Base-by-base conservation (phyloP, 2,888 invertebrate genomes). In the Agriopis aurantiaria region DNA sequence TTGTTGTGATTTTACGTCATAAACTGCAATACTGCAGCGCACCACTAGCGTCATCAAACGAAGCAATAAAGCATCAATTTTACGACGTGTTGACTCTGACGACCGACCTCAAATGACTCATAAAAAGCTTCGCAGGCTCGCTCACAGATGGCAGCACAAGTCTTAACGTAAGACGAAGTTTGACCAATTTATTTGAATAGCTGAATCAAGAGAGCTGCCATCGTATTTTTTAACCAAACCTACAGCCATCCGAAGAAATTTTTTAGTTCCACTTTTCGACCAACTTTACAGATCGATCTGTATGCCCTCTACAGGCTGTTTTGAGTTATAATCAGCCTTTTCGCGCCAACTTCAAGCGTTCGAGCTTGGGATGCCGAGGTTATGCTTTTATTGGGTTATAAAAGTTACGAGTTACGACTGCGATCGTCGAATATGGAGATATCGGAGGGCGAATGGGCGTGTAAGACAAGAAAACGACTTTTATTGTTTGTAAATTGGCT, bases 401-500 rank as follows among this genome's bases (percentile, higher is more conserved):
- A 93, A 94, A 93, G 91, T 94, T 91, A 90, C 90, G 90, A 93
- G 88, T 90, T 88, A 89, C 87, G 86, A 85, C 84, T 87, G 66
- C 84, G 85, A 79, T 84, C 88, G 86, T 89, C 88, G 87, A 92
- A 91, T 92, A 92, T 93, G 91, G 91, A 92, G 91, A 93, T 92
- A 92, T 92, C 88, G 87, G 88, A 88, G 91, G 92, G 92, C 84
- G 90, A 90, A 90, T 89, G 90, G 88, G 91, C 90, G 90, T 89
- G 90, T 91, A 91, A 91, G 91, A 92, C 91, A 90, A 92, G 91
- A 90, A 89, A 89, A 87, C 88, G 91, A 91, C 92, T 94, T 95
- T 95, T 95, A 95, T 94, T 95, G 95, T 94, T 94, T 94, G 93
- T 93, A 94, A 94, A 95, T 94, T 95, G 95, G 91, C 91, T 92